Base-by-base conservation (phyloP, 2,888 invertebrate genomes). In the Muschampia plurimacula region DNA sequence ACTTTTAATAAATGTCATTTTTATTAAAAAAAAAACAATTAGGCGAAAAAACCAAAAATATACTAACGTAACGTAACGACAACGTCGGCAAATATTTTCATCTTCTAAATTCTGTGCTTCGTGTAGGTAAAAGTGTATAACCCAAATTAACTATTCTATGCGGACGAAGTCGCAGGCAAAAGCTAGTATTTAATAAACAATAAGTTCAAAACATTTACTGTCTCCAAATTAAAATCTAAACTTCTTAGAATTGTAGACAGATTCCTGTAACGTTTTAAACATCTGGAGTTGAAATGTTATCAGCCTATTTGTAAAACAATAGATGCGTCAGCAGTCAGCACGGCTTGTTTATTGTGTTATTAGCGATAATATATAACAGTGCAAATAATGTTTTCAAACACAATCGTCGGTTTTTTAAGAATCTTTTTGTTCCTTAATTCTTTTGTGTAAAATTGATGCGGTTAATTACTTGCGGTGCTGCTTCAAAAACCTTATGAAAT, bases 41-140 rank as follows among this genome's bases (percentile, higher is more conserved):
- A 55, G 55, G 55, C 55, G 55, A 55, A 55, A 55, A 55, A 55
- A 55, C 55, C 55, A 55, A 55, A 55, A 55, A 55, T 55, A 55
- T 55, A 55, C 22, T 55, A 55, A 55, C 55, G 55, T 55, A 55
- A 55, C 55, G 55, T 55, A 55, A 55, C 55, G 55, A 55, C 55
- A 55, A 55, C 55, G 55, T 55, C 55, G 55, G 55, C 55, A 55
- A 55, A 55, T 55, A 55, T 55, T 55, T 55, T 55, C 55, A 55
- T 55, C 55, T 55, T 55, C 55, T 55, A 55, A 57, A 57, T 57
- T 57, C 57, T 57, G 57, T 57, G 57, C 57, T 57, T 57, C 57
- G 57, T 57, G 57, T 57, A 57, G 57, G 57, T 57, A 57, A 57
- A 57, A 57, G 57, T 57, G 57, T 57, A 57, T 57, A 57, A 57